A percentile compares a stretch with the other conserved stretches of the same genome.
Conservation (phyloP, 1,140 invertebrate species). For the Physella acuta region DNA sequence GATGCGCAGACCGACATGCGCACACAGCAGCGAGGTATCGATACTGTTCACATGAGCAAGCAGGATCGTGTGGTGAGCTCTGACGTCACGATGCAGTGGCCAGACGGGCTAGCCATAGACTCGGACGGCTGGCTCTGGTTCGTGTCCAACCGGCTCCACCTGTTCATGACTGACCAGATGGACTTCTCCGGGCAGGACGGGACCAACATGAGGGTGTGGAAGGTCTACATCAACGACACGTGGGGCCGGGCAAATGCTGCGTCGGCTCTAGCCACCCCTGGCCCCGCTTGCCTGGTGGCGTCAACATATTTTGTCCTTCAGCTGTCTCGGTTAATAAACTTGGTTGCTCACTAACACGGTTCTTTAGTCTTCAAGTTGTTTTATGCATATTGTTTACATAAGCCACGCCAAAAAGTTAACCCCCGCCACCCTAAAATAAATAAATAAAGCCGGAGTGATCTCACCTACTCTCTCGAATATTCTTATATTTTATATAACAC, state of each 20-base stretch:
- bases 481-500: no score
- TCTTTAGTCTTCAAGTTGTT: no score
- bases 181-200: not conserved
- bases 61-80: not conserved
- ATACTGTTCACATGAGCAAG: not conserved
- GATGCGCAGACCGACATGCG: not conserved
- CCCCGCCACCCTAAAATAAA: no score
- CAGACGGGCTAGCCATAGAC: constrained; percentile 10
- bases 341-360: not conserved
- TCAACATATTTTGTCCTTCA: not conserved
- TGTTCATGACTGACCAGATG: not conserved
- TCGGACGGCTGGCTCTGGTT: constrained; percentile 15
- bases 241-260: not conserved
- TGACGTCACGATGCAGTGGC: constrained; percentile 12
- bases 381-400: no score
- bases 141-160: constrained; percentile 13
- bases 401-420: not conserved
- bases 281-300: not conserved
- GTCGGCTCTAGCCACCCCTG: not conserved
- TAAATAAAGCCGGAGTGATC: no score
- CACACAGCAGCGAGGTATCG: not conserved
- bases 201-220: not conserved
- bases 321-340: not conserved
- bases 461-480: no score
- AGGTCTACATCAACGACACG: constrained; percentile 1